Evolutionary conservation across 2,888 invertebrate species (phyloP), one percentile per base, ranked within the genome.

Genomic region (Agrochola litura): DNA sequence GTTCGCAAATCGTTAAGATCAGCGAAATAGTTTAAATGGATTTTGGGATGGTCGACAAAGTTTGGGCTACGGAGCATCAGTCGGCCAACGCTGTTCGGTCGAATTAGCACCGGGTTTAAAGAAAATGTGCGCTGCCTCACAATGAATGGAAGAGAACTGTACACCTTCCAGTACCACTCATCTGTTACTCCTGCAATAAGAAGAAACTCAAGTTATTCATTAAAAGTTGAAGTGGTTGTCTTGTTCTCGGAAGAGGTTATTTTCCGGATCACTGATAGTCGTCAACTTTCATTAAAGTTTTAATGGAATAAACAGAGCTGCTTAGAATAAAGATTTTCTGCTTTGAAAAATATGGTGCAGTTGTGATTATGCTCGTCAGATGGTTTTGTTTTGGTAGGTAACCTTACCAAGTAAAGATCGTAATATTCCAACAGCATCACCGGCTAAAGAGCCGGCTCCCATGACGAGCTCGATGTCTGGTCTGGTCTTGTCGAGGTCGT

Each of bases 401-500:
- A 60, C 70, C 65, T 93, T 95, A 92, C 98, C 98, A 30, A 98
- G 93, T 30, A 98, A 92, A 76, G 97, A 95, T 64, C 98, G 95
- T 84, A 98, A 93, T 61, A 97, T 97, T 22, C 98, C 98, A 72
- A 98, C 97, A 19, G 97, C 94, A 90, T 98, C 98, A 0, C 98
- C 98, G 73, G 98, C 98, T 14, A 98, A 93, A 0, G 98, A 98
- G 0, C 98, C 98, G 22, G 98, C 97, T 0, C 98, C 98, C 93
- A 98, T 96, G 14, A 99, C 98, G 22, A 99, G 94, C 92, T 99
- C 98, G 79, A 99, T 97, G 89, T 99, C 98, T 0, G 99, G 98
- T 79, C 99, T 97, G 82, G 98, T 98, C 0, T 98, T 97, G 88
- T 97, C 97, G 82, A 97, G 97, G 74, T 97, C 96, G 1, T 90